These are phyloP conservation scores for Leptosomus discolor DNA, from an alignment of 2,113 vertebrate species.

Conservation along the genomic window DNA sequence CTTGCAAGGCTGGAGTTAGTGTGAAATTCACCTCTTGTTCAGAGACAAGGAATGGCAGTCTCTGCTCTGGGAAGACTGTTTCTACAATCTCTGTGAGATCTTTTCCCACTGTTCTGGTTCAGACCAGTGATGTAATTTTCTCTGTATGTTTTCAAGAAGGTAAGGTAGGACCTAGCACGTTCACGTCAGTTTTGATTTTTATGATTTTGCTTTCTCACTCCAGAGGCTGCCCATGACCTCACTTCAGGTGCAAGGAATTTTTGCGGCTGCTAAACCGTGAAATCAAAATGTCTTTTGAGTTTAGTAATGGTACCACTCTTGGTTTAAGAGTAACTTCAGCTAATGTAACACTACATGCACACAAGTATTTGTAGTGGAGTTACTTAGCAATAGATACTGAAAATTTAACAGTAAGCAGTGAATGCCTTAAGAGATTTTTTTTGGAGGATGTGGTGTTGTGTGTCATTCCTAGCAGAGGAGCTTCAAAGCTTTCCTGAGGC, in stretches of 20 bases:
- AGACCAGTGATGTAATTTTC: neutral
- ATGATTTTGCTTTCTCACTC: neutral
- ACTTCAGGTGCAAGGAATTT: neutral
- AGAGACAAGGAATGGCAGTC: neutral
- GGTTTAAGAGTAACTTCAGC: neutral
- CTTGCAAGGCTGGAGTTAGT: neutral
- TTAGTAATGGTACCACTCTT: neutral
- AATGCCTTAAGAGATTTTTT: neutral
- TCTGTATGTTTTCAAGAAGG: neutral
- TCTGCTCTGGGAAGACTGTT: neutral
- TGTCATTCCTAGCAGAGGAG: neutral
- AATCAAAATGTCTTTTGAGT: neutral
- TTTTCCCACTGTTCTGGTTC: neutral
- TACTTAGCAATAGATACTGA: neutral
- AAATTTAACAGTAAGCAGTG: neutral
- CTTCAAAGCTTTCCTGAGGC: neutral
- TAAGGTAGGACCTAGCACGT: neutral
- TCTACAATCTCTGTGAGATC: neutral
- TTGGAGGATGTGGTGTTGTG: neutral
- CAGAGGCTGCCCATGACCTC: neutral
- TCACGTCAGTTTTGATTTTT: neutral
- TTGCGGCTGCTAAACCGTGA: neutral
- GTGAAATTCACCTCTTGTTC: neutral
- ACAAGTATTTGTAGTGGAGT: neutral
- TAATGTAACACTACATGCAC: neutral